Conservation (phyloP, 2,797 vertebrate genomes). For the Schizopygopsis pylzovi region DNA sequence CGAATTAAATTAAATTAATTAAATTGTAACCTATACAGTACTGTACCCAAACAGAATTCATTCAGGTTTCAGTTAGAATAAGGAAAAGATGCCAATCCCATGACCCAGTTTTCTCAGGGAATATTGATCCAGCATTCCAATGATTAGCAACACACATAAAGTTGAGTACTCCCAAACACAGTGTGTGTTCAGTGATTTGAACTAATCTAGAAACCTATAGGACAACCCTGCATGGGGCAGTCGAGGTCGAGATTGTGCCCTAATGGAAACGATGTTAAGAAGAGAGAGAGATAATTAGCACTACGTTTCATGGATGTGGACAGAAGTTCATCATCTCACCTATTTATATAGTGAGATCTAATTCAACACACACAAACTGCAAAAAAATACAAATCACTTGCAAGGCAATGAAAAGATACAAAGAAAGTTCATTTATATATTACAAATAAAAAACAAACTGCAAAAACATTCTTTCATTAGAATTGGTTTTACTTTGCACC, state of each 20-base stretch:
- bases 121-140: conserved; percentile 30
- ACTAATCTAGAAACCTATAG: conserved; percentile 33
- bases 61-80: conserved; percentile 35
- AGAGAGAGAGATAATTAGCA: neutral
- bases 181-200: neutral
- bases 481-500: neutral
- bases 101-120: conserved; percentile 52
- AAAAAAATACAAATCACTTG: neutral
- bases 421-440: neutral
- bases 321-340: neutral
- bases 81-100: conserved; percentile 28
- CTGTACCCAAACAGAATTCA: too few relatives aligned
- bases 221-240: neutral
- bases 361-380: neutral
- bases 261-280: neutral
- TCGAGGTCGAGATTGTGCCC: neutral
- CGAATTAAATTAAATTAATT: too few relatives aligned
- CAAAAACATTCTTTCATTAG: neutral
- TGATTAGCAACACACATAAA: conserved; percentile 46
- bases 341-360: neutral
- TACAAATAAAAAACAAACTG: neutral
- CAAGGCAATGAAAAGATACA: neutral
- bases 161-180: conserved; percentile 18
- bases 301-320: neutral
- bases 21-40: too few relatives aligned